Base-by-base conservation (phyloP, 2,113 vertebrate genomes). In the Chaetodon trifascialis region DNA sequence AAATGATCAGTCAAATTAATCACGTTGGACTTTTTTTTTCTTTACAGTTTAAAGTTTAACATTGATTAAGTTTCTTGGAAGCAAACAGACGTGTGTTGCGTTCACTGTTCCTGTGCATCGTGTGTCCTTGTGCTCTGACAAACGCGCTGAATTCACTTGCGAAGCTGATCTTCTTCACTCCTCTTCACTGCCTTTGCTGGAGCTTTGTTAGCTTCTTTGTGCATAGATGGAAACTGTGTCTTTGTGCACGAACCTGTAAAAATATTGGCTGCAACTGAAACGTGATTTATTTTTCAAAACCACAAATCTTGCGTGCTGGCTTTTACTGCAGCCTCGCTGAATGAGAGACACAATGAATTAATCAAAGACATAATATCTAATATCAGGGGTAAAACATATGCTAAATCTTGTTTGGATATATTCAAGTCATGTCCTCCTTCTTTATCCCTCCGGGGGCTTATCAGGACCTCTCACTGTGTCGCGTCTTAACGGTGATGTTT, bases 401-500 rank as follows among this genome's bases (percentile, higher is more conserved):
- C 52, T 25, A 62, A 52, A 17, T 47, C 47, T 11, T 25, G 4
- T 15, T 42, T 62, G 36, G 7, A 51, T 10, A 38, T 46, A 15
- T 54, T 1, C 7, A 68, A 73, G 7, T 51, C 6, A 21, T 78
- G 40, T 72, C 49, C 51, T 70, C 7, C 8, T 62, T 65, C 14
- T 52, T 70, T 17, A 75, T 78, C 73, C 76, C 40, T 64, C 19
- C 49, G 60, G 34, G 46, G 60, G 69, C 34, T 83, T 78, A 78
- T 10, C 11, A 12, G 73, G 77, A 81, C 83, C 70, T 56, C 80
- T 79, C 49, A 69, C 77, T 82, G 80, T 59, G 78, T 14, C n/a
- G 25, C 19, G 46, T 72, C 34, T 74, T 49, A 69, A 34, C 2
- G 19, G 7, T 15, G 40, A 56, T 79, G 70, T 73, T 82, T 81